Evolutionary conservation across 1,140 invertebrate genomes (phyloP).

Genomic region (Caenorhabditis briggsae): DNA sequence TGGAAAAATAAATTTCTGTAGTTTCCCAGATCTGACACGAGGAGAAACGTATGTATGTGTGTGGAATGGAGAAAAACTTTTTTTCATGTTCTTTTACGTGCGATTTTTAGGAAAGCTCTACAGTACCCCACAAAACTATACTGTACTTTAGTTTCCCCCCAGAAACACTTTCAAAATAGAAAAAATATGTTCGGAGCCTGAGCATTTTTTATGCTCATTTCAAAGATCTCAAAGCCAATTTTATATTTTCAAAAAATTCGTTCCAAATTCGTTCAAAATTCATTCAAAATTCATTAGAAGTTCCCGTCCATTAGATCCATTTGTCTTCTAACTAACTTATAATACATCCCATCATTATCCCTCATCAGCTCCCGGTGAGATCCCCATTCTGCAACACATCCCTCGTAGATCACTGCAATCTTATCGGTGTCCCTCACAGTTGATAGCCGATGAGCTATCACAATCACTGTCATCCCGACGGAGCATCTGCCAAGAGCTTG

Average conservation of each 20-base stretch:
- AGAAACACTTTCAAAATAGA: too few species aligned
- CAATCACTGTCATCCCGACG: constrained; percentile 78
- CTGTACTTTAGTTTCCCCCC: too few species aligned
- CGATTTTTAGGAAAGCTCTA: too few species aligned
- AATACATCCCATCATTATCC: constrained; percentile 68
- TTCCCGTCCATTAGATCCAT: neutral
- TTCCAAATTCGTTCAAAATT: too few species aligned
- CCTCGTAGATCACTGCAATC: constrained; percentile 78
- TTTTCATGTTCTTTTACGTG: too few species aligned
- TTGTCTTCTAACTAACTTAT: constrained; percentile 65
- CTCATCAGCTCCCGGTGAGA: constrained; percentile 64
- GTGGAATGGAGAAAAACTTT: neutral
- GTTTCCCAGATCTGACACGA: too few species aligned
- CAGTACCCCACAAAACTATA: too few species aligned
- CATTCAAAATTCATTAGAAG: too few species aligned
- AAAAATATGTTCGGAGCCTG: constrained; percentile 82
- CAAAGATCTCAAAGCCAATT: too few species aligned
- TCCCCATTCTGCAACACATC: constrained; percentile 75
- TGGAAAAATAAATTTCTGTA: too few species aligned
- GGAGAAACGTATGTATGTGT: too few species aligned
- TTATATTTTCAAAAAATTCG: too few species aligned
- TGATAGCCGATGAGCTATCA: constrained; percentile 80
- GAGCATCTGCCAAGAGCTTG: constrained; percentile 64
- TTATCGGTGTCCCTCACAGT: constrained; percentile 77
- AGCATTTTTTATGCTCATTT: constrained; percentile 82